Percentiles rank a stretch among this genome's conserved stretches.
phyloP scores from a whole-genome alignment of 2,888 invertebrate genomes.

The Chirona hameri region DNA sequence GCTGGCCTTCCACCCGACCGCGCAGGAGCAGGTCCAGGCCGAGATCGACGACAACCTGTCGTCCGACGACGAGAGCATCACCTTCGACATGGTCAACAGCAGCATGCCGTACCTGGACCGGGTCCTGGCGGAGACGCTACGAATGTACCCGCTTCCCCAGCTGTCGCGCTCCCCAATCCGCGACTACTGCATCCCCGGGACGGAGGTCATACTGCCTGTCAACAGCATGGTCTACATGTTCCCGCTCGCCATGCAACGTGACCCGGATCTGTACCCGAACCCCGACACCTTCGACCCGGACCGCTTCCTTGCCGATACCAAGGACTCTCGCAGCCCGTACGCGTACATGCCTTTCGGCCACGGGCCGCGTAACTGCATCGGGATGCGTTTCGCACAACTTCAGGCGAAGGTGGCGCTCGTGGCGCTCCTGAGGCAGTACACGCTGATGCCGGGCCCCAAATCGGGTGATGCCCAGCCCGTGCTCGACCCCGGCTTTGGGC shows the following conservation, averaged over 20 bases:
- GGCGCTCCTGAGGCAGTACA: background rate
- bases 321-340: background rate
- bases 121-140: constrained; percentile 27
- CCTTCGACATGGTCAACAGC: constrained; percentile 12
- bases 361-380: constrained; percentile 36
- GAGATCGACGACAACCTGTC: constrained; percentile 22
- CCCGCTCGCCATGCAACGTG: constrained; percentile 32
- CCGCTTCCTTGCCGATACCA: constrained; percentile 30
- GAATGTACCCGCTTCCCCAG: background rate
- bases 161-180: constrained; percentile 26
- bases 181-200: constrained; percentile 29
- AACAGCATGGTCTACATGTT: background rate
- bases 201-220: background rate
- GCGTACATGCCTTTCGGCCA: constrained; percentile 34
- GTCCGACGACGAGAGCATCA: constrained; percentile 22
- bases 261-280: constrained; percentile 26
- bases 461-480: background rate
- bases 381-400: constrained; percentile 33
- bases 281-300: constrained; percentile 33
- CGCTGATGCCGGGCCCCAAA: background rate
- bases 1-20: constrained; percentile 28
- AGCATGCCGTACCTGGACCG: constrained; percentile 26
- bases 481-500: background rate
- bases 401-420: constrained; percentile 25
- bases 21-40: constrained; percentile 27